A percentile compares a stretch with the other conserved stretches of the same genome.
Conservation (phyloP, 2,888 invertebrate genomes). For the Leucoptera coffeella region DNA sequence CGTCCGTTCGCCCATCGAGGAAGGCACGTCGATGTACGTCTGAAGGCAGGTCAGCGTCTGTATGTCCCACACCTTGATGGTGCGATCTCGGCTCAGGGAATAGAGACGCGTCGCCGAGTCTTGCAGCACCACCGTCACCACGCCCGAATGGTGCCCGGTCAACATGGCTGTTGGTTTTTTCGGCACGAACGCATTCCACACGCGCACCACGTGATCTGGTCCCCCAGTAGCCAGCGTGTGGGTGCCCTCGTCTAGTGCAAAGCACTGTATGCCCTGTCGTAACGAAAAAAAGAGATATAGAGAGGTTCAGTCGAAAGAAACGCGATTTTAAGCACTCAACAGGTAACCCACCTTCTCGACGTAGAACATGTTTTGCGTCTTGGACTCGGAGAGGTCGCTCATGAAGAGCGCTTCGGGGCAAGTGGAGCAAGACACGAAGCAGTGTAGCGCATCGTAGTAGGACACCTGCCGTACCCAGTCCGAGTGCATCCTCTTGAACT, state of each 20-base stretch:
- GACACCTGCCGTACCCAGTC: constrained; percentile 68
- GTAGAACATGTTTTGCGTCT: constrained; percentile 50
- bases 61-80: constrained; percentile 73
- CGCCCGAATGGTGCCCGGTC: constrained; percentile 62
- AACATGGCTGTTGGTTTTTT: constrained; percentile 52
- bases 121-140: constrained; percentile 63
- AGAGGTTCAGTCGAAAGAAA: too few relatives aligned
- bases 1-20: constrained; percentile 55
- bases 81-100: constrained; percentile 65
- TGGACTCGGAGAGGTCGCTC: constrained; percentile 53
- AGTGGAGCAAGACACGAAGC: constrained; percentile 64
- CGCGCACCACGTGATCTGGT: constrained; percentile 65
- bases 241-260: constrained; percentile 52
- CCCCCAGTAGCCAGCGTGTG: constrained; percentile 65
- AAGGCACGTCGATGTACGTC: constrained; percentile 61
- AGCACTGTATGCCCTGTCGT: constrained; percentile 59
- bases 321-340: background rate
- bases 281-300: too few relatives aligned
- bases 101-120: constrained; percentile 59
- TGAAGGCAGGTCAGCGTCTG: constrained; percentile 58
- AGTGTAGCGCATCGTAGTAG: constrained; percentile 59
- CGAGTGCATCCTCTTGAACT: constrained; percentile 52
- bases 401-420: constrained; percentile 55
- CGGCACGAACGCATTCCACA: constrained; percentile 79
- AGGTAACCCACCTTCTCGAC: constrained; percentile 30